Conservation (phyloP, 2,797 vertebrate genomes). For the Tapirus indicus region DNA sequence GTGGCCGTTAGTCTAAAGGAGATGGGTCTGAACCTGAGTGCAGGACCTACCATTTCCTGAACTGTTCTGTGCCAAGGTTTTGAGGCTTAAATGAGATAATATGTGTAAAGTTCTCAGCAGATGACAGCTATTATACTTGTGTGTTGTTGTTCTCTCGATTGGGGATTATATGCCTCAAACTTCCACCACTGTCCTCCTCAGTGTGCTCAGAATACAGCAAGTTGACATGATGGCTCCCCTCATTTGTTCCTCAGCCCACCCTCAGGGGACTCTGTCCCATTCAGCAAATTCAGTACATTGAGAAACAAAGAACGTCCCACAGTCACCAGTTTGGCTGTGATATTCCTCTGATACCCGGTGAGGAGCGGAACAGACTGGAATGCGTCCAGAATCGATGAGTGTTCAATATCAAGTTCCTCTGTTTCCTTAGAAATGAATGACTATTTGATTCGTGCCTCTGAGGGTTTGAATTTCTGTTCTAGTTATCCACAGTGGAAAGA, state of each 20-base stretch:
- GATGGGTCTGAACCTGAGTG: neutral
- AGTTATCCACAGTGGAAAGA: neutral
- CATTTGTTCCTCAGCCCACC: neutral
- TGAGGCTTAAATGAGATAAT: neutral
- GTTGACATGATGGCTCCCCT: neutral
- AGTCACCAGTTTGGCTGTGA: accelerated
- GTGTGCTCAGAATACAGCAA: neutral
- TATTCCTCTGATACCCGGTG: accelerated
- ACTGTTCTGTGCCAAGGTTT: neutral
- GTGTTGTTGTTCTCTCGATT: neutral
- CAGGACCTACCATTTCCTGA: neutral
- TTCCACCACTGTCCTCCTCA: accelerated
- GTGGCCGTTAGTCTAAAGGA: neutral
- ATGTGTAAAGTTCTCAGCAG: neutral
- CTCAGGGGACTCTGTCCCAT: neutral
- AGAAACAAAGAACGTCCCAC: neutral
- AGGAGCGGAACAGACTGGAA: neutral
- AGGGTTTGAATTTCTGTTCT: neutral
- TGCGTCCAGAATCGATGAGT: accelerated
- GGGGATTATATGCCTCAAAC: no score
- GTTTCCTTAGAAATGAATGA: neutral
- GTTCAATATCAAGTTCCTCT: neutral
- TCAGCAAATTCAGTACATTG: accelerated
- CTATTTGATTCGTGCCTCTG: neutral
- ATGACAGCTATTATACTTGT: accelerated